phyloP scores from a whole-genome alignment of 2,797 vertebrate genomes.

The Xiphophorus birchmanni region DNA sequence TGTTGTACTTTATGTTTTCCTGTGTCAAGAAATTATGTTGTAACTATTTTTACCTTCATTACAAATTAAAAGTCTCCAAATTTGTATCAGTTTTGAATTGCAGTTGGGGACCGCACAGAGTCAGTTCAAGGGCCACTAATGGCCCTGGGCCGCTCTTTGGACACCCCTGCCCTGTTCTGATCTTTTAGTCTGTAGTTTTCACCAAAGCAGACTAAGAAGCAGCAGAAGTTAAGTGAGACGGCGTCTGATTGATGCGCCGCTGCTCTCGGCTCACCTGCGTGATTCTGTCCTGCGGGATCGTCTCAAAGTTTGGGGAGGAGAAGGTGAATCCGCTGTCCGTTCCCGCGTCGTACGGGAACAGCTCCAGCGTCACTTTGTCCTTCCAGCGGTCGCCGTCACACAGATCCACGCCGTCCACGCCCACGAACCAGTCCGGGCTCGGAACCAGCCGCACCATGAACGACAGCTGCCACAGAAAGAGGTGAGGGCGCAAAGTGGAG shows the following conservation, averaged over 20 bases:
- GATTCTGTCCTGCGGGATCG: slow-evolving; percentile 93
- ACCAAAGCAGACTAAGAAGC: background rate
- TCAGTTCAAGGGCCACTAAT: no score
- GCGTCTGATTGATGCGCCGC: background rate
- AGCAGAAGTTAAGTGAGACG: background rate
- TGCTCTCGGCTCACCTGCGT: slow-evolving; percentile 81
- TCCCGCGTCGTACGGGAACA: slow-evolving; percentile 92
- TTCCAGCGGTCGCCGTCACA: slow-evolving; percentile 90
- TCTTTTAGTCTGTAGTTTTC: no score
- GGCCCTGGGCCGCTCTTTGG: no score
- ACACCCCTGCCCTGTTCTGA: background rate
- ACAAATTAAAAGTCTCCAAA: no score
- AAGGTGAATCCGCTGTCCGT: slow-evolving; percentile 98
- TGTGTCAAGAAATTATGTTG: no score
- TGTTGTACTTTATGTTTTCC: no score
- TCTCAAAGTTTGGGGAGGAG: slow-evolving; percentile 96
- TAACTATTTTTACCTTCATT: no score
- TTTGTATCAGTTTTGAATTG: no score
- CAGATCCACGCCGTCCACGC: slow-evolving; percentile 88
- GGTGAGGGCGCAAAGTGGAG: background rate
- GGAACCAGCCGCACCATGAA: slow-evolving; percentile 92
- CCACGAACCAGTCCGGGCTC: slow-evolving; percentile 98
- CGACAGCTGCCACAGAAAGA: slow-evolving; percentile 83
- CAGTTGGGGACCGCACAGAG: no score
- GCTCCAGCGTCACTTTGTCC: slow-evolving; percentile 85